Base-by-base conservation (phyloP, 30 jellyfish, hydroid and myxozoan species). In the Hydractinia echinata region DNA sequence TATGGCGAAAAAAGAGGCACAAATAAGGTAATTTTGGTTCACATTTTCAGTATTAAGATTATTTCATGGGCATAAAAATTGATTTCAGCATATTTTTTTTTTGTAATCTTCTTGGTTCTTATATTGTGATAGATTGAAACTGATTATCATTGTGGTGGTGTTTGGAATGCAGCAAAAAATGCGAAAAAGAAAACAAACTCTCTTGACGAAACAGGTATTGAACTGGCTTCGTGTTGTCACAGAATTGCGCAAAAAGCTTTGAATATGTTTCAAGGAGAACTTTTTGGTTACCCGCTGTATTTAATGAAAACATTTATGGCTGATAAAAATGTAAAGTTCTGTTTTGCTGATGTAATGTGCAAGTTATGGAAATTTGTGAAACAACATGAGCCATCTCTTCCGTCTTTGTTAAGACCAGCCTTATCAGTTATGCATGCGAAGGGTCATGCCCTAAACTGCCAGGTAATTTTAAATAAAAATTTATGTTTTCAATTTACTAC, bases 111-210 rank as follows among this genome's bases (percentile, higher is more conserved):
- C 44, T 30, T 30, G 44, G 44, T 30, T 30, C 44, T 30, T 30
- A 30, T 30, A 58, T 58, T 58, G 19, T 16, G 18, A 15, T 67
- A 67, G 78, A 67, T 15, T 39, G 67, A 66, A 44, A 66, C 51
- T 50, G 83, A 76, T 67, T 76, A 49, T 67, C 76, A 76, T 51
- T 76, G 89, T 62, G 72, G 79, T 16, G 71, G 79, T n/a, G 72
- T 78, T 54, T 78, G 86, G 86, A 78, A 55, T 39, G 86, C 86
- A 54, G 86, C 86, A 14, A 60, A 78, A 66, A 78, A 78, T 78
- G 53, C 7, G 21, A 44, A 55, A 53, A 76, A 76, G 49, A 81
- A 67, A 54, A 49, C 69, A 15, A 53, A 60, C 10, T 53, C 58
- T 16, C 68, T 79, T 20, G 87, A 79, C 55, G 87, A 79, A 62